phyloP scores from a whole-genome alignment of 2,888 invertebrate genomes.

The Eupeodes latifasciatus region DNA sequence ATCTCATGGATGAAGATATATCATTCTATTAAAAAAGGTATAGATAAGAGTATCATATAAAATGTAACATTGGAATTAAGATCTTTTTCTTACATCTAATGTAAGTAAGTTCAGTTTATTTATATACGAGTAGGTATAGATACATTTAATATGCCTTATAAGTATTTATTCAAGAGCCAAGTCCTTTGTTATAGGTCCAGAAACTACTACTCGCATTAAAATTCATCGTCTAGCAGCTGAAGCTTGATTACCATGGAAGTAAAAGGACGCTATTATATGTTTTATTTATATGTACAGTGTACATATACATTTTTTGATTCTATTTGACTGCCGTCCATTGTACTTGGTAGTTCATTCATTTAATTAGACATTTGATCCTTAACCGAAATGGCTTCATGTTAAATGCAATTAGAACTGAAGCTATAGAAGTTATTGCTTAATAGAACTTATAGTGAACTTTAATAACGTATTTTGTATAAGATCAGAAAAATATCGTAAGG shows the following conservation, averaged over 20 bases:
- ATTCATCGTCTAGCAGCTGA: background rate
- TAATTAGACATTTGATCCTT: slow-evolving; percentile 32
- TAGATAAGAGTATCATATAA: background rate
- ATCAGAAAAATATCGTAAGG: too few species aligned
- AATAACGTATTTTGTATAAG: background rate
- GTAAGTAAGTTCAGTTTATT: background rate
- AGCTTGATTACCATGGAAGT: background rate
- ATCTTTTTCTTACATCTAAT: background rate
- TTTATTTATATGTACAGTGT: too few species aligned
- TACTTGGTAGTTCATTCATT: slow-evolving; percentile 16
- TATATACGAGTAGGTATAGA: background rate
- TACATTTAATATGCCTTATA: background rate
- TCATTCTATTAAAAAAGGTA: slow-evolving; percentile 40
- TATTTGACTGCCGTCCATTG: background rate
- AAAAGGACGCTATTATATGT: background rate
- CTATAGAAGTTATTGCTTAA: background rate
- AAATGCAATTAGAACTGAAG: slow-evolving; percentile 36
- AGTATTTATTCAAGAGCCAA: background rate
- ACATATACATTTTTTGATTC: background rate
- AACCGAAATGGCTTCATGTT: slow-evolving; percentile 38
- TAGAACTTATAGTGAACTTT: background rate
- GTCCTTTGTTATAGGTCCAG: background rate
- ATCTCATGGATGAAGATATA: slow-evolving; percentile 10
- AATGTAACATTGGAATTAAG: background rate
- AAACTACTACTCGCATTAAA: slow-evolving; percentile 1